Base-by-base conservation (phyloP, 2,113 vertebrate species). In the Mirounga angustirostris region DNA sequence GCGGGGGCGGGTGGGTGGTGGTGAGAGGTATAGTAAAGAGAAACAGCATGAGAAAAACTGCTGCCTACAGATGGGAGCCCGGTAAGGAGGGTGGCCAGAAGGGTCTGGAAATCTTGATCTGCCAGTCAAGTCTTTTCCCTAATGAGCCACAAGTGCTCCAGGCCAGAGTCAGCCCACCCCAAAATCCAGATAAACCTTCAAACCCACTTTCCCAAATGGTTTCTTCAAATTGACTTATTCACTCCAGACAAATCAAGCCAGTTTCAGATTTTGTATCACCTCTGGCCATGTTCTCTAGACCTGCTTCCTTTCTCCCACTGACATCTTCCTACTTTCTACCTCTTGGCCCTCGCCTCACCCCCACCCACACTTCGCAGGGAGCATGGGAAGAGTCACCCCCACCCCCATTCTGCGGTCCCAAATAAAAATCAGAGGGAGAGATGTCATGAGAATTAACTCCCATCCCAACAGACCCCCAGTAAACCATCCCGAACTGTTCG, bases 361-460 rank as follows among this genome's bases (percentile, higher is more conserved):
- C 83, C 7, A 5, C 40, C 43, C 12, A 63, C 24, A 22, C 7
- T 46, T 73, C 26, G 5, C 81, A 65, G 54, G 24, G 40, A 63
- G 4, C 7, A 1, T 0, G 21, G 69, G 22, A n/a, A 26, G 16
- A 2, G 3, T 21, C 13, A 6, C 69, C 18, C 19, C 33, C 59
- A 5, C 22, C 54, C 28, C 19, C 1, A 2, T 5, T 2, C 21
- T n/a, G 18, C 12, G 13, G 59, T 30, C 40, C 30, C 74, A 19
- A 13, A 19, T 30, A 71, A 81, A 81, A 74, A 67, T 43, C n/a
- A 73, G 43, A 73, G 56, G 56, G 43, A 12, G 83, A 69, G 5
- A 43, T 26, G 63, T 22, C n/a, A 2, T 1, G 21, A 73, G 65
- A 73, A 18, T 89, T 30, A 36, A 83, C n/a, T 12, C 61, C 61